Evolutionary conservation across 2,113 vertebrate species (phyloP), one percentile per base, ranked within the genome.

Genomic region (Rhinogobius similis): DNA sequence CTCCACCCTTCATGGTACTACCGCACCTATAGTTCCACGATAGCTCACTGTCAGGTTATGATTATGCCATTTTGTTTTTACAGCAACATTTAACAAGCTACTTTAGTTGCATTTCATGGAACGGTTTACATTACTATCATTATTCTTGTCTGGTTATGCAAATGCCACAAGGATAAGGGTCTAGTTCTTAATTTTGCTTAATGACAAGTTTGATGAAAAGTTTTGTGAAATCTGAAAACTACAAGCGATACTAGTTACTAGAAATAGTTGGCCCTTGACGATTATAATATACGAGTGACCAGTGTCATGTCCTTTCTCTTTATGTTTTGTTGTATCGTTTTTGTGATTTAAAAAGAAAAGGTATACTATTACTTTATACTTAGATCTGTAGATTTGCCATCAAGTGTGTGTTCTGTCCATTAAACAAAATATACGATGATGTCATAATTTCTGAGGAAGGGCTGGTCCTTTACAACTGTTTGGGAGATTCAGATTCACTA

Each of bases 1-100:
- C 95, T 93, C 94, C 96, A 88, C 96, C 96, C 94, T 99, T 99
- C 97, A 99, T 99, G 94, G 94, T 96, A 94, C 92, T 94, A 94
- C 89, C 91, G 88, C 92, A 93, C 96, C 98, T 93, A 65, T 27
- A 58, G 43, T 32, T 32, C 27, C 48, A 39, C 7, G 24, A 41
- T 1, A 65, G 2, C 10, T 59, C 9, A 71, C 8, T 8, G 7
- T 44, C 7, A 74, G 38, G 43, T 16, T 43, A 44, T 23, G 1
- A 21, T 7, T 3, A 23, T 18, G 36, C 18, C 23, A 24, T 26
- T 8, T 48, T 9, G n/a, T 48, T n/a, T n/a, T 48, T 48, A 20
- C 46, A 48, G 46, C 18, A 48, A n/a, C 46, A n/a, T 48, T n/a
- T 20, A 48, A 48, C 7, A 20, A n/a, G 20, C n/a, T 8, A n/a